These are phyloP conservation scores for Lophotriccus pileatus DNA, from an alignment of 2,797 vertebrate species.

Conservation along the genomic window DNA sequence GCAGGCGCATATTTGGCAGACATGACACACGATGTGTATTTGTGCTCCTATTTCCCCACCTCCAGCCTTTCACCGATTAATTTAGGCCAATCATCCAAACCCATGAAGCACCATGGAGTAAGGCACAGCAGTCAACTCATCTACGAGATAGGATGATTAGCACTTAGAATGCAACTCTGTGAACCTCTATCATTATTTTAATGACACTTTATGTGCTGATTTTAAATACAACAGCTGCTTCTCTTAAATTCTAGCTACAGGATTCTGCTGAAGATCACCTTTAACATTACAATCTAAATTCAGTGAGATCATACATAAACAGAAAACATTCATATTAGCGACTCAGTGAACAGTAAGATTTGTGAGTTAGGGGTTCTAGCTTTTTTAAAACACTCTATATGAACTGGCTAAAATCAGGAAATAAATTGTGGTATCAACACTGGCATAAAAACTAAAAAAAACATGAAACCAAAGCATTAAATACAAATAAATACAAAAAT, in stretches of 20 bases:
- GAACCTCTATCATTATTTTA: conserved; percentile 17
- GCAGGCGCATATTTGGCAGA: conserved; percentile 35
- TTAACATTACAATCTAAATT: conserved; percentile 54
- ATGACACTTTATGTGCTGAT: conserved; percentile 30
- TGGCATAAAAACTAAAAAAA: not conserved
- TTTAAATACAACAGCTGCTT: conserved; percentile 56
- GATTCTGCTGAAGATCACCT: conserved; percentile 52
- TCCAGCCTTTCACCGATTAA: not conserved
- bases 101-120: not conserved
- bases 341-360: not conserved
- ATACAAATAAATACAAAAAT: not conserved
- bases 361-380: not conserved
- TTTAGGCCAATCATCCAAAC: conserved; percentile 4
- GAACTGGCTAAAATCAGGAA: not conserved
- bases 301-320: conserved; percentile 25
- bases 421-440: not conserved
- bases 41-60: conserved; percentile 26
- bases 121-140: conserved; percentile 21
- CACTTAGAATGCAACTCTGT: conserved; percentile 14
- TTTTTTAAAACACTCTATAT: not conserved
- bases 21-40: not conserved
- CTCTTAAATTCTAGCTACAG: conserved; percentile 12
- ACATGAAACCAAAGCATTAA: not conserved
- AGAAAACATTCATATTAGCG: not conserved
- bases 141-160: not conserved